Evolutionary conservation across 2,888 invertebrate species (phyloP).

Genomic region (Suillia variegata): DNA sequence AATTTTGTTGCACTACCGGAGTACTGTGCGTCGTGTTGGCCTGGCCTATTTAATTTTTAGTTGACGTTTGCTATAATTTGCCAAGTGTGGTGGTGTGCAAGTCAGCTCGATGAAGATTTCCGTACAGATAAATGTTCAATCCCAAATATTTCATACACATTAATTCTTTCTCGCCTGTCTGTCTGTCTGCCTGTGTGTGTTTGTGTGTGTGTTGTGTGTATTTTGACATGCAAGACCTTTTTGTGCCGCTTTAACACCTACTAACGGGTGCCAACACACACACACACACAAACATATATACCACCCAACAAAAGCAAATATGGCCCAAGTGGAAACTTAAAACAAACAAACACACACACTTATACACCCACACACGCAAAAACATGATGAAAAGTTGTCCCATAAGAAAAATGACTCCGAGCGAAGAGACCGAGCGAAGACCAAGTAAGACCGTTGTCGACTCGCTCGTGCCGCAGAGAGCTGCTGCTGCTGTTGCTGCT

Average conservation of each 20-base stretch:
- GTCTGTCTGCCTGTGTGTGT: too few species aligned
- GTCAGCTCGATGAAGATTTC: not conserved
- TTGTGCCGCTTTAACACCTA: conserved; percentile 7
- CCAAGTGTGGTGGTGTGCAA: not conserved
- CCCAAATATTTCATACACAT: conserved; percentile 1
- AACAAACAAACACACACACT: conserved; percentile 19
- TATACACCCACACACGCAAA: too few species aligned
- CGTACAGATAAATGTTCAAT: not conserved
- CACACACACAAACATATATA: not conserved
- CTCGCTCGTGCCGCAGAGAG: too few species aligned
- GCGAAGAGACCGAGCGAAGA: not conserved
- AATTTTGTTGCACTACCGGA: too few species aligned
- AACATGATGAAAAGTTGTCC: conserved; percentile 1
- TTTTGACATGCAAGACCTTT: conserved; percentile 14
- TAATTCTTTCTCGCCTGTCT: conserved; percentile 15
- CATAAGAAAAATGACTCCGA: not conserved
- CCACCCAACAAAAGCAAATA: not conserved
- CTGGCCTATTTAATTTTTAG: not conserved
- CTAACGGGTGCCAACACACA: not conserved
- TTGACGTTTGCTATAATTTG: conserved; percentile 11
- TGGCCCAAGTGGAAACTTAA: not conserved
- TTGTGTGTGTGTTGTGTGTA: too few species aligned
- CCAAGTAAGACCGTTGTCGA: too few species aligned
- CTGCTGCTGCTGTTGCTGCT: too few species aligned
- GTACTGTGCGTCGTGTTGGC: too few species aligned